phyloP scores from a whole-genome alignment of 35 echinoderm and acorn worm genomes.

The Eucidaris tribuloides region DNA sequence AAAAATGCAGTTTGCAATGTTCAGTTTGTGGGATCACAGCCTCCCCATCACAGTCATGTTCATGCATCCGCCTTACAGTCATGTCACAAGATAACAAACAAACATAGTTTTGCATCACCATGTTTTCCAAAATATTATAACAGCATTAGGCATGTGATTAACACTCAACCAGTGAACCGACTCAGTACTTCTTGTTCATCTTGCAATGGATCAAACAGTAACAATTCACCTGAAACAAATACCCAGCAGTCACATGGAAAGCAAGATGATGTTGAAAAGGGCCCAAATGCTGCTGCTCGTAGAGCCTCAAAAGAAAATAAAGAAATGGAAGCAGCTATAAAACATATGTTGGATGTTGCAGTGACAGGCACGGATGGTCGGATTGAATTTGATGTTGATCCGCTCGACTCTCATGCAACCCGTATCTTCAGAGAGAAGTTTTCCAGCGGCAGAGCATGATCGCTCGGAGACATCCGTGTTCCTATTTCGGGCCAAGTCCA shows the following conservation, averaged over 20 bases:
- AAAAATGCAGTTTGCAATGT: too few species aligned
- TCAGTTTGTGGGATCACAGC: too few species aligned
- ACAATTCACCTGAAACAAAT: not conserved
- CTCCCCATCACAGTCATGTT: too few species aligned
- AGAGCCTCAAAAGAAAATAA: not conserved
- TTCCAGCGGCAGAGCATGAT: constrained; percentile 8
- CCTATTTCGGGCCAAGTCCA: constrained; percentile 90
- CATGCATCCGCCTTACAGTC: too few species aligned
- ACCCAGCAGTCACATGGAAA: not conserved
- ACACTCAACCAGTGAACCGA: too few species aligned
- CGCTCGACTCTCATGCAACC: not conserved
- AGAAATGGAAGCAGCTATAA: not conserved
- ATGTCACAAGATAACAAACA: too few species aligned
- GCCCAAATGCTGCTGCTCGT: not conserved
- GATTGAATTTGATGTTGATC: constrained; percentile 22
- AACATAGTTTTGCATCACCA: too few species aligned
- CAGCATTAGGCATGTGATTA: too few species aligned
- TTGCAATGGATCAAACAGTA: too few species aligned
- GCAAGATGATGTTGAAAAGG: not conserved
- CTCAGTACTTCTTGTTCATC: too few species aligned
- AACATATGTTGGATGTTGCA: constrained; percentile 49
- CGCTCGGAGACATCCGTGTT: constrained; percentile 49
- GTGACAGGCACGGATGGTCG: not conserved
- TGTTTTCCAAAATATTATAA: too few species aligned
- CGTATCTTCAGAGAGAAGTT: not conserved